Evolutionary conservation across 2,888 invertebrate genomes (phyloP).

Genomic region (Spilarctia lutea): DNA sequence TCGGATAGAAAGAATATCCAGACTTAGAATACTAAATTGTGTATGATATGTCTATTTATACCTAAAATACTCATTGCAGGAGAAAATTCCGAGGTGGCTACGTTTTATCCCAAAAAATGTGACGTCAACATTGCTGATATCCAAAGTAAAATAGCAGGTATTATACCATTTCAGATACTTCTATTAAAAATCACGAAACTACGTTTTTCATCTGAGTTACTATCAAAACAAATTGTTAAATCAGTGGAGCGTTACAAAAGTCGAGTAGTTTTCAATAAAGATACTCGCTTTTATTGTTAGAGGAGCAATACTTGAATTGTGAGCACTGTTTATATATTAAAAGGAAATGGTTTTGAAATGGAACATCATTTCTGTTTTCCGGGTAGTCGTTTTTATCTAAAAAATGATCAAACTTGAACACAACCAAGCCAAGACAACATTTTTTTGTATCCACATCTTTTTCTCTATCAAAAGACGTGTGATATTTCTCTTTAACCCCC

Average conservation of each 20-base stretch:
- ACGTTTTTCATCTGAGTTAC: neutral
- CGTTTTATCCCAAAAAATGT: no score
- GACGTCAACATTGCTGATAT: no score
- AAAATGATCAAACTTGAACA: neutral
- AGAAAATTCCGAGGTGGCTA: no score
- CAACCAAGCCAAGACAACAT: neutral
- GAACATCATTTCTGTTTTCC: neutral
- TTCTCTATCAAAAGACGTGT: no score
- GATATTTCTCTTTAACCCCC: no score
- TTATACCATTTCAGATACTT: neutral
- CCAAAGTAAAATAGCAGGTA: no score
- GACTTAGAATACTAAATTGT: no score
- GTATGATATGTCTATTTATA: no score
- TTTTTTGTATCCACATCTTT: no score
- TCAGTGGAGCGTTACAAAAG: slow-evolving; percentile 1
- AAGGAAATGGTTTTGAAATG: slow-evolving; percentile 12
- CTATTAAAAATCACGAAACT: neutral
- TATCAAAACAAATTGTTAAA: slow-evolving; percentile 16
- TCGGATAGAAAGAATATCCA: no score
- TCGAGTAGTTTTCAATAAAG: slow-evolving; percentile 23
- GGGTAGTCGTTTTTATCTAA: neutral
- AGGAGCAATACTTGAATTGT: slow-evolving; percentile 17
- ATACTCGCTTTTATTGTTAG: slow-evolving; percentile 9
- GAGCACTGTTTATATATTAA: neutral
- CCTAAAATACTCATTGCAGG: no score